A percentile compares a stretch with the other conserved stretches of the same genome.
Conservation (phyloP, 2,888 invertebrate species). For the Mythimna albipuncta region DNA sequence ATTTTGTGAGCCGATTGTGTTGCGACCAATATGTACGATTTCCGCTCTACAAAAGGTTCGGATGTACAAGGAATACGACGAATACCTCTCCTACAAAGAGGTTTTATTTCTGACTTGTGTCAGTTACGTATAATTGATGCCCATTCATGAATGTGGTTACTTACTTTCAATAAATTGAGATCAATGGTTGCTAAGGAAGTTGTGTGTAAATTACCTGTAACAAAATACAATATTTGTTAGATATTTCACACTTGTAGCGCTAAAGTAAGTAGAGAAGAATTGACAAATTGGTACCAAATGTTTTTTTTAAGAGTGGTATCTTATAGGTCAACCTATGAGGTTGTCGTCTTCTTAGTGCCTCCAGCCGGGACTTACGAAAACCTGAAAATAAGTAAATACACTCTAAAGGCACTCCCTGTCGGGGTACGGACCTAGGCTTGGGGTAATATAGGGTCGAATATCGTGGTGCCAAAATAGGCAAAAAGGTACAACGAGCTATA, state of each 20-base stretch:
- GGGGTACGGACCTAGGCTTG: too few species aligned
- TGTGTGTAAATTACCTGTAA: slow-evolving; percentile 82
- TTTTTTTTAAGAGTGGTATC: too few species aligned
- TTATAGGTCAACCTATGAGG: too few species aligned
- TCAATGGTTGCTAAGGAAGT: slow-evolving; percentile 72
- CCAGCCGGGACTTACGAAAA: too few species aligned
- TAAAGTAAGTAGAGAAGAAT: neutral
- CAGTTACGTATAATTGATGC: slow-evolving; percentile 70
- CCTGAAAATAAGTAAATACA: too few species aligned
- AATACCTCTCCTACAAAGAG: slow-evolving; percentile 75
- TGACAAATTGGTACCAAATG: neutral
- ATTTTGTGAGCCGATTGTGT: slow-evolving; percentile 85
- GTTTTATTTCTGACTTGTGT: slow-evolving; percentile 81
- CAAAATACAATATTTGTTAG: slow-evolving; percentile 73
- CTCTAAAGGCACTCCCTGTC: too few species aligned
- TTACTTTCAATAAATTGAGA: slow-evolving; percentile 72
- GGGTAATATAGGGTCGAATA: too few species aligned
- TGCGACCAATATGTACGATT: slow-evolving; percentile 82
- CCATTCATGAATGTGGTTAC: slow-evolving; percentile 68
- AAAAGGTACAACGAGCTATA: neutral
- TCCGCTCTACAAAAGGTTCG: slow-evolving; percentile 84
- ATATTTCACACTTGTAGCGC: slow-evolving; percentile 43
- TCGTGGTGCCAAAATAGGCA: neutral
- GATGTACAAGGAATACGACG: slow-evolving; percentile 78
- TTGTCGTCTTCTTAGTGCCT: too few species aligned